Base-by-base conservation (phyloP, 2,888 invertebrate genomes). In the Parapristionchus giblindavisi region DNA sequence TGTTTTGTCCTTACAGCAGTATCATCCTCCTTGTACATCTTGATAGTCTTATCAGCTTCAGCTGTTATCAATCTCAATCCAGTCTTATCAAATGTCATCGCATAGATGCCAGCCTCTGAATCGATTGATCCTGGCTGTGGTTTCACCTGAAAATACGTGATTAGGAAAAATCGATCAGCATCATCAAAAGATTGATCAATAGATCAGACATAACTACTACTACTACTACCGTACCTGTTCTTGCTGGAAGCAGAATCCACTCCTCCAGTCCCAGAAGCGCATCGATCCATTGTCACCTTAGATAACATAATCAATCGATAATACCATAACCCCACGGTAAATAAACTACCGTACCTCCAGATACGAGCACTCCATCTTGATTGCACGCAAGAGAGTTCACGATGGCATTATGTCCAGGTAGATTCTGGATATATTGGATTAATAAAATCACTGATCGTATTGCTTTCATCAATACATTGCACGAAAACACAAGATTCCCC, bases 41-140 rank as follows among this genome's bases (percentile, higher is more conserved):
- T 99, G 84, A 99, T 95, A 0, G 98, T 98, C 90, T 99, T 99
- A 89, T 99, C 99, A 0, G 98, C 97, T 89, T 99, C 99, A 0
- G 95, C 94, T 0, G 98, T 96, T 82, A 99, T 94, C 78, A 99
- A 92, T 29, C 98, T 43, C 34, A 51, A 21, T 34, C 63, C 63
- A 1, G 65, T 40, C 38, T 52, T 52, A 60, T 99, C 99, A 89
- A 94, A 99, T 0, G 92, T 93, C 92, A 96, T 93, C 72, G 97
- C 93, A 90, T 96, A 99, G 80, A 99, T 93, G 56, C 99, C 99
- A 27, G 96, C 94, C 89, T 99, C 99, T 24, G 96, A 96, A 89
- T 99, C 99, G 93, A 99, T 98, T 0, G 98, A 98, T 21, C 99
- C 99, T 0, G 98, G 97, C 89, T 99, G 99, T 0, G 95, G 96